These are phyloP conservation scores for Alviniconcha marisindica DNA, from an alignment of 1,140 invertebrate genomes.

Conservation along the genomic window DNA sequence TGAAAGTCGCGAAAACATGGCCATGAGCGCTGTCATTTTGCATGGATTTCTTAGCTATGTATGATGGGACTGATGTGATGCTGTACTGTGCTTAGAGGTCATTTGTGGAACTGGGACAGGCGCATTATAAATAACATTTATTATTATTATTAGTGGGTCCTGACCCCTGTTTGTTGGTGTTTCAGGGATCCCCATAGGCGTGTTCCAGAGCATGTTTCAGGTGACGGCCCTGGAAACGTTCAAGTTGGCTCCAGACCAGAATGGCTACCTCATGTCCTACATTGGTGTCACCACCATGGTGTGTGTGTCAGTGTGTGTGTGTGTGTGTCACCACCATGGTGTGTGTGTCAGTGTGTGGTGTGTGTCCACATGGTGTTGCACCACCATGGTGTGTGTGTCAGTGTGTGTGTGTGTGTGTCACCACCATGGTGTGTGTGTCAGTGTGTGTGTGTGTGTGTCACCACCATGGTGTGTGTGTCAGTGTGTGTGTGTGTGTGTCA, in stretches of 20 bases:
- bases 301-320: background rate
- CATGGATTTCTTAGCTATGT: no score
- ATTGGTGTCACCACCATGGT: constrained; percentile 72
- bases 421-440: background rate
- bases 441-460: background rate
- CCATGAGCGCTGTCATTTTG: no score
- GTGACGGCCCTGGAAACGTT: constrained; percentile 70
- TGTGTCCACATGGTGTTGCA: background rate
- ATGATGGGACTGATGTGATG: no score
- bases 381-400: background rate
- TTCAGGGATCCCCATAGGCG: constrained; percentile 71
- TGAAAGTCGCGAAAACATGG: no score
- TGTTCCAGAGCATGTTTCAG: constrained; percentile 74
- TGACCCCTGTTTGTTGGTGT: no score
- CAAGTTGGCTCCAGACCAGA: constrained; percentile 69
- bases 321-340: background rate
- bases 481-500: background rate
- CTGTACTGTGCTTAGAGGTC: no score
- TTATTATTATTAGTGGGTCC: no score
- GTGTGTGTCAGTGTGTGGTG: background rate
- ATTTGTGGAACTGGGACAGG: no score
- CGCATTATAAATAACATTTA: no score
- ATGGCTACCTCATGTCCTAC: constrained; percentile 74
- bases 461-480: background rate
- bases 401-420: background rate